A percentile compares a stretch with the other conserved stretches of the same genome.
Conservation (phyloP, 2,113 vertebrate genomes). For the Burhinus bistriatus region DNA sequence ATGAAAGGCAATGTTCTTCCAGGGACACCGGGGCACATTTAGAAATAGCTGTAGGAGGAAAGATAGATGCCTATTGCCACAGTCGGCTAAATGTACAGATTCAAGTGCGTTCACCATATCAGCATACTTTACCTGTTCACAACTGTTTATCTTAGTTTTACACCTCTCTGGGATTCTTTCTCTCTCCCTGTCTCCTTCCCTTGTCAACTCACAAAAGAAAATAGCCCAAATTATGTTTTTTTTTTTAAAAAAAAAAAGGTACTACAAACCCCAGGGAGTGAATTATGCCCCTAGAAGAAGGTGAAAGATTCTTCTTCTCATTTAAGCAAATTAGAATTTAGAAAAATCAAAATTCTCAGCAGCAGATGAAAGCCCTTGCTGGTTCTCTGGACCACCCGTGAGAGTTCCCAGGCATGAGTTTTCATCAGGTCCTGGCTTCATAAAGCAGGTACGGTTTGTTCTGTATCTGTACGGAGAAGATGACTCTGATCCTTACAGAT, state of each 20-base stretch:
- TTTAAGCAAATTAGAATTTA: background rate
- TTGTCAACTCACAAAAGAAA: background rate
- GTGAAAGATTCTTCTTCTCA: constrained; percentile 7
- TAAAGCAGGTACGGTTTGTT: background rate
- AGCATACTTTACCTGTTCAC: background rate
- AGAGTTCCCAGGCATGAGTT: background rate
- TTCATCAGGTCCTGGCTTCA: background rate
- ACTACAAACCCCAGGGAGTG: background rate
- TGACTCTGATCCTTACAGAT: background rate
- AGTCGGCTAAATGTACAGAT: background rate
- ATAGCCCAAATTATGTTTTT: background rate
- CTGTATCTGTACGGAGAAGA: background rate
- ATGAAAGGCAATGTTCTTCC: background rate
- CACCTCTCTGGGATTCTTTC: background rate
- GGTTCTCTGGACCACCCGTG: background rate
- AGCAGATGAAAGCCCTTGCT: background rate
- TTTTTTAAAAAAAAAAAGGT: background rate
- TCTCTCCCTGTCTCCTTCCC: background rate
- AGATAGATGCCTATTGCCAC: background rate
- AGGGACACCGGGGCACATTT: background rate
- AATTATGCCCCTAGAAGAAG: background rate
- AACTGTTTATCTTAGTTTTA: background rate
- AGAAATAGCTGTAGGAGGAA: background rate
- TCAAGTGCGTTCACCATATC: background rate
- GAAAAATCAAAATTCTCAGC: background rate